Base-by-base conservation (phyloP, 2,888 invertebrate genomes). In the Podotricha telesiphe region DNA sequence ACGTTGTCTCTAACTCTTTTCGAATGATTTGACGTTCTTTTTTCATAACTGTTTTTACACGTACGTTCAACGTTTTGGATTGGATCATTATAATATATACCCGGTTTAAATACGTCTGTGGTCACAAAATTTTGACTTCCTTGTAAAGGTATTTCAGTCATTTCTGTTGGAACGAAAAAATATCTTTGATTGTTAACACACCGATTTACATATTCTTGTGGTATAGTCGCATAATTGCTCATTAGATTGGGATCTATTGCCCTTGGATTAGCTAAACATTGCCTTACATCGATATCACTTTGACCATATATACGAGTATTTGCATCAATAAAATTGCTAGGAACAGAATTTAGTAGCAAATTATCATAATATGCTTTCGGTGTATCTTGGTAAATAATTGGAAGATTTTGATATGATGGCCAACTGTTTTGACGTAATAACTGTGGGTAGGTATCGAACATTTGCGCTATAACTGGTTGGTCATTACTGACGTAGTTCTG, bases 161-260 rank as follows among this genome's bases (percentile, higher is more conserved):
- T 8, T 53, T 34, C 17, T 34, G 34, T 4, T 28, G 37, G 20
- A 50, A 56, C 10, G 11, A 51, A 63, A 28, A 15, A 5, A 13
- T 67, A 13, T 48, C n/a, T 62, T 22, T 37, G 22, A 37, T 48
- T 67, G 10, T 45, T 22, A 45, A 34, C 17, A 67, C 65, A 55
- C 75, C 77, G 13, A 73, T 61, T 72, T 2, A 78, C 73, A 68
- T 78, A 75, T 13, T 80, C 81, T 11, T 81, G 74, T 15, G 85
- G 82, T 53, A 82, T 56, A 51, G 81, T 77, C 53, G 81, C 80
- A 71, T 87, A 84, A 73, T 85, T 86, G 69, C 82, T 86, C 0
- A 83, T 74, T 4, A 82, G 71, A 74, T 81, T 83, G 6, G 83
- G 79, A 4, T 65, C 42, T 4, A 61, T 48, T 19, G 13, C 48